Evolutionary conservation across 2,888 invertebrate genomes (phyloP), one percentile per base, ranked within the genome.

Genomic region (Scelioninae gen. 2): DNA sequence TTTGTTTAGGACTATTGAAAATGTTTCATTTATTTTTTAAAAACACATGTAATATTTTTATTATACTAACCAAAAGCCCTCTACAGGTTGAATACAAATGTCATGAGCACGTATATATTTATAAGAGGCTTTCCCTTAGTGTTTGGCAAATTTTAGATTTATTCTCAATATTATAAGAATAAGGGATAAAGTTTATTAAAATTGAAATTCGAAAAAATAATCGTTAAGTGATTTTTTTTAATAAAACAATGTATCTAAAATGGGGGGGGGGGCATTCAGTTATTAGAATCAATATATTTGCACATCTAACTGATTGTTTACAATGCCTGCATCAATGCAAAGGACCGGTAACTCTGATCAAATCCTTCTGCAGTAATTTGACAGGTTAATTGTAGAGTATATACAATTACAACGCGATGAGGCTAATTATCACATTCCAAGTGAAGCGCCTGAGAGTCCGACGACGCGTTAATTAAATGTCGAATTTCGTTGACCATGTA

Each of bases 391-490:
- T 60, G 68, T 63, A 68, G 64, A 64, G 53, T 63, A 68, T 61
- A 68, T 68, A 75, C 69, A 75, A 72, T 75, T 72, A 72, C 64
- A 25, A 43, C 35, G 46, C 67, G 67, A 74, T 61, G 61, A 60
- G 57, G 19, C 69, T 75, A 71, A 75, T 75, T 69, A 75, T 72
- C 64, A 57, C 64, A 69, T 75, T 72, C 61, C 65, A 60, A 48
- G 57, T 58, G 63, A 50, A 48, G n/a, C 67, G 55, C 68, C 71
- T 50, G 68, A 41, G 64, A 61, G 70, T 52, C 65, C 71, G 33
- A 60, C 64, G 15, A 16, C 57, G 43, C 55, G 60, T 53, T 68
- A 69, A 69, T 75, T 75, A 69, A 72, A 71, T 63, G 67, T 68
- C 64, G 35, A 71, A 71, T 71, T 71, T 70, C 53, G 57, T 68